Evolutionary conservation across 1,140 invertebrate genomes (phyloP).

Genomic region (Aphis craccivora): DNA sequence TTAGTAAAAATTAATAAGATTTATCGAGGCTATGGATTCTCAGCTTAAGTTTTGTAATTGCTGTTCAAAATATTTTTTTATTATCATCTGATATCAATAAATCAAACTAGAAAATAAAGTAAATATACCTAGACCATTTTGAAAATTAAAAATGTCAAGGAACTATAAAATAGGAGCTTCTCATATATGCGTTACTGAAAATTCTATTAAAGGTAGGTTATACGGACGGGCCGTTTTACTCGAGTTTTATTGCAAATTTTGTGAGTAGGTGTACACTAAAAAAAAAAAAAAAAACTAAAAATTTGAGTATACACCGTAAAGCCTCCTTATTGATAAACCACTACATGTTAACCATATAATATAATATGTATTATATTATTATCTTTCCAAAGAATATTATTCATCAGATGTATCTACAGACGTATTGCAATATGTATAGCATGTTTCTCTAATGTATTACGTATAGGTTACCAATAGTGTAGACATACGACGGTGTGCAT

Average conservation of each 20-base stretch:
- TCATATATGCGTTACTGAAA: not conserved
- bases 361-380: not conserved
- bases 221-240: no score
- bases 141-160: not conserved
- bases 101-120: not conserved
- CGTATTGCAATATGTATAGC: not conserved
- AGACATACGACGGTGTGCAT: not conserved
- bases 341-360: not conserved
- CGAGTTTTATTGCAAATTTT: no score
- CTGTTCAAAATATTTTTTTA: not conserved
- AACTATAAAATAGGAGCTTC: not conserved
- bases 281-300: not conserved
- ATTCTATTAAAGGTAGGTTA: not conserved
- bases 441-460: not conserved
- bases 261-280: no score
- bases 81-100: not conserved
- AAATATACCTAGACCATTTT: not conserved
- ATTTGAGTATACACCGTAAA: not conserved
- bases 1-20: no score
- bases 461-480: not conserved
- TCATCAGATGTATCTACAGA: not conserved
- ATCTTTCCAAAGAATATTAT: not conserved
- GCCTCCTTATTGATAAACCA: not conserved
- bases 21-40: no score
- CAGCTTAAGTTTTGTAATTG: no score